phyloP scores from a whole-genome alignment of 1,140 invertebrate species.

The Scaptomyza hsui region DNA sequence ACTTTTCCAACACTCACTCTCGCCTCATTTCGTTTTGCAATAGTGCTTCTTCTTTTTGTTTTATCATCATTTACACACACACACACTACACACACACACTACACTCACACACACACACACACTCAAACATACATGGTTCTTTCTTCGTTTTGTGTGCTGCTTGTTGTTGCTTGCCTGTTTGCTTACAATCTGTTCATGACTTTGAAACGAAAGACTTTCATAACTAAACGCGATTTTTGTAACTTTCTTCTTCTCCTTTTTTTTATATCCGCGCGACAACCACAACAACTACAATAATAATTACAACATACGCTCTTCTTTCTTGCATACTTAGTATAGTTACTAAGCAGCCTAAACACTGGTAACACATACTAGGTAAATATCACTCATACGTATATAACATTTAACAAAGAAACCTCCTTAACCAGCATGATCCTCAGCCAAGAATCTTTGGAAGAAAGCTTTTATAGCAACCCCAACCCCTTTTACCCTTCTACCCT shows the following conservation, averaged over 20 bases:
- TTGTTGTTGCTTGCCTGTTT: slow-evolving; percentile 83
- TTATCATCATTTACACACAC: slow-evolving; percentile 8
- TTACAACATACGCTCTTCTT: slow-evolving; percentile 18
- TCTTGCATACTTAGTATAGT: slow-evolving; percentile 68
- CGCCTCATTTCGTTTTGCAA: slow-evolving; percentile 34
- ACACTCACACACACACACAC: background rate
- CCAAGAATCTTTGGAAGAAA: background rate
- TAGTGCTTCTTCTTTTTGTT: background rate
- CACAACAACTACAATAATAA: slow-evolving; percentile 24
- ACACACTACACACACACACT: background rate
- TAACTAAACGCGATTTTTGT: slow-evolving; percentile 43
- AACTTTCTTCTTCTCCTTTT: slow-evolving; percentile 45
- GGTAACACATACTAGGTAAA: slow-evolving; percentile 75
- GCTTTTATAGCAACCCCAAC: background rate
- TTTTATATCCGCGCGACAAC: slow-evolving; percentile 35
- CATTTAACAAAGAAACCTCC: background rate
- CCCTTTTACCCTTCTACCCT: too few relatives aligned
- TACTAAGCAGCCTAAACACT: slow-evolving; percentile 73
- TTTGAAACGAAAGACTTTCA: slow-evolving; percentile 4
- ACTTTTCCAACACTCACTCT: slow-evolving; percentile 38
- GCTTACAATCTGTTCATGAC: slow-evolving; percentile 69
- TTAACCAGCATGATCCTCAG: slow-evolving; percentile 17
- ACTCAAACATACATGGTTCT: too few relatives aligned
- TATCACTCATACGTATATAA: slow-evolving; percentile 40
- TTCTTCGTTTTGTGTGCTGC: slow-evolving; percentile 72